These are phyloP conservation scores for Platycercus adscitus DNA, from an alignment of 2,113 vertebrate genomes.

Conservation along the genomic window DNA sequence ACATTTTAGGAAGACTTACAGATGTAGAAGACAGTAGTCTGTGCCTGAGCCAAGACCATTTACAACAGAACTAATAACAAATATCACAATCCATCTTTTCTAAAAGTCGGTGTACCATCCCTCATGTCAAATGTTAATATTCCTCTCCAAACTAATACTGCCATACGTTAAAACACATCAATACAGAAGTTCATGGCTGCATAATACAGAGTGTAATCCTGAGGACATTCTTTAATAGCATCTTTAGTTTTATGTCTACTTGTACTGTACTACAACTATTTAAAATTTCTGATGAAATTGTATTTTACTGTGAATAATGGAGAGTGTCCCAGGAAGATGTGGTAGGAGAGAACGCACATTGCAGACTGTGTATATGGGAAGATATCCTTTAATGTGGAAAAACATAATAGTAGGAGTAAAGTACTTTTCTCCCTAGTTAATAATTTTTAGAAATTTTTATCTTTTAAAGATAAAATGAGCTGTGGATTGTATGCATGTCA, in stretches of 20 bases:
- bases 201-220: constrained; percentile 52
- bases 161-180: constrained; percentile 62
- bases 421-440: neutral
- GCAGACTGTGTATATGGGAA: neutral
- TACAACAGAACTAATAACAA: constrained; percentile 21
- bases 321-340: neutral
- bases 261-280: neutral
- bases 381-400: neutral
- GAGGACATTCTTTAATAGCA: constrained; percentile 34
- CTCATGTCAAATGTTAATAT: neutral
- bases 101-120: constrained; percentile 37
- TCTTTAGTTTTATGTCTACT: constrained; percentile 24
- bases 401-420: accelerated
- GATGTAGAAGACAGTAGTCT: neutral
- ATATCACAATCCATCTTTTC: constrained; percentile 36
- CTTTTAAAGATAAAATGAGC: neutral
- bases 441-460: neutral
- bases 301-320: neutral
- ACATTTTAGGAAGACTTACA: neutral
- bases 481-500: accelerated
- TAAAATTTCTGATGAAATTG: constrained; percentile 55
- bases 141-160: constrained; percentile 56
- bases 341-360: neutral
- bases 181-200: constrained; percentile 27
- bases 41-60: neutral